Conservation (phyloP, 2,888 invertebrate species). For the Nesidiocoris tenuis region DNA sequence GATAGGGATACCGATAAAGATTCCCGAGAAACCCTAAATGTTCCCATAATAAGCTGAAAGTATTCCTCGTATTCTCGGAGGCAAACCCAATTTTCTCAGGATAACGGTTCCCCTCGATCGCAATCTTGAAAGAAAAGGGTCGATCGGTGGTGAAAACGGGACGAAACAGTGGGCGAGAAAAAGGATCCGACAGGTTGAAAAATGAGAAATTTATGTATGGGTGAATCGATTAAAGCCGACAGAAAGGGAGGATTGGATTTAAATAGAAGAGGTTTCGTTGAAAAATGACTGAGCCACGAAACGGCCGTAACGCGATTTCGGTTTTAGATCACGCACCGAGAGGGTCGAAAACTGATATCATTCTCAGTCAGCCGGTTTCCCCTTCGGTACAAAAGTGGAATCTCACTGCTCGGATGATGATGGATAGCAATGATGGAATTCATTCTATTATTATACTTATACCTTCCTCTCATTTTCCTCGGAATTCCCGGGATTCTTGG, state of each 20-base stretch:
- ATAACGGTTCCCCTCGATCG: not conserved
- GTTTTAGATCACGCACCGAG: conserved; percentile 29
- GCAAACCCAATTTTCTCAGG: not conserved
- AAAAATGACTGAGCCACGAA: conserved; percentile 30
- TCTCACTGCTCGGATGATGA: conserved; percentile 14
- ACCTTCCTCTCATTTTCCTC: not conserved
- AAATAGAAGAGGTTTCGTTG: conserved; percentile 36
- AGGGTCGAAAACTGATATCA: conserved; percentile 34
- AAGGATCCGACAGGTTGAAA: conserved; percentile 21
- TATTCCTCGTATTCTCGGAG: not conserved
- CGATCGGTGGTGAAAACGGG: not conserved
- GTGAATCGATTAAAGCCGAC: conserved; percentile 40
- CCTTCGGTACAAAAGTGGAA: conserved; percentile 9
- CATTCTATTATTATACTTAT: not conserved
- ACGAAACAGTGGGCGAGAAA: not conserved
- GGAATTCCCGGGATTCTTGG: too few relatives aligned
- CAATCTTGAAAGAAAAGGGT: not conserved
- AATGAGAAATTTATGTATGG: conserved; percentile 42
- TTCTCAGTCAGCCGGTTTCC: conserved; percentile 20
- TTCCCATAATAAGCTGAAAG: not conserved
- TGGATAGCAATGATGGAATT: conserved; percentile 1
- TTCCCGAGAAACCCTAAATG: not conserved
- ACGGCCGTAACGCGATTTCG: conserved; percentile 32
- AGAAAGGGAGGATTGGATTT: conserved; percentile 34
- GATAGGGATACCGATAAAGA: too few relatives aligned